phyloP scores from a whole-genome alignment of 2,888 invertebrate genomes.

The Napeogenes inachia region DNA sequence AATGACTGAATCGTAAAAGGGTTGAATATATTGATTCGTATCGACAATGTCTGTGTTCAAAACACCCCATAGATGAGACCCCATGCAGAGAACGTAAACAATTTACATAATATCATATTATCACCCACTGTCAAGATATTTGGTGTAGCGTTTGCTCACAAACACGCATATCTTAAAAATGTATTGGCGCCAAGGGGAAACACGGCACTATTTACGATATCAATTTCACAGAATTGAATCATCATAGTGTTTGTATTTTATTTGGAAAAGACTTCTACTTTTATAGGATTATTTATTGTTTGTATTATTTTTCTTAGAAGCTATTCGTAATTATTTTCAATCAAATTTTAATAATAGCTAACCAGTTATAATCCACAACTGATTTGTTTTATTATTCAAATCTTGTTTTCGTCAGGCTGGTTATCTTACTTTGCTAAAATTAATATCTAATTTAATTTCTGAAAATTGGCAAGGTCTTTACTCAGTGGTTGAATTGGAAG shows the following conservation, averaged over 20 bases:
- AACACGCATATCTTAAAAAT: constrained; percentile 40
- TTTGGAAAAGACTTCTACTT: neutral
- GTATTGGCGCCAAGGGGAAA: constrained; percentile 47
- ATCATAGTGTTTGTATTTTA: constrained; percentile 9
- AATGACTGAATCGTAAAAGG: constrained; percentile 73
- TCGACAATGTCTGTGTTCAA: constrained; percentile 55
- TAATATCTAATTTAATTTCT: too few species aligned
- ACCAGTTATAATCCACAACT: too few species aligned
- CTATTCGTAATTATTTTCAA: too few species aligned
- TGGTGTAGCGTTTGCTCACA: constrained; percentile 42
- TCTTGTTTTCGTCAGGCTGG: too few species aligned
- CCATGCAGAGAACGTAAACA: constrained; percentile 43
- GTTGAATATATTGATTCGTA: constrained; percentile 74
- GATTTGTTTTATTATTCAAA: too few species aligned
- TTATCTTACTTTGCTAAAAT: too few species aligned
- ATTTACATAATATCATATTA: constrained; percentile 67
- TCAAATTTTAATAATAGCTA: too few species aligned
- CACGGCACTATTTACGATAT: constrained; percentile 19
- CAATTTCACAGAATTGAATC: constrained; percentile 20
- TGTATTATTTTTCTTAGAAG: neutral
- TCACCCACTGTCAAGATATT: constrained; percentile 49
- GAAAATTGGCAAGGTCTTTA: too few species aligned
- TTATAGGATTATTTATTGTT: neutral
- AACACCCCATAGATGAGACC: constrained; percentile 32
- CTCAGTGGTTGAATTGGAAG: too few species aligned